Base-by-base conservation (phyloP, 2,888 invertebrate species). In the Vandiemenella viatica region DNA sequence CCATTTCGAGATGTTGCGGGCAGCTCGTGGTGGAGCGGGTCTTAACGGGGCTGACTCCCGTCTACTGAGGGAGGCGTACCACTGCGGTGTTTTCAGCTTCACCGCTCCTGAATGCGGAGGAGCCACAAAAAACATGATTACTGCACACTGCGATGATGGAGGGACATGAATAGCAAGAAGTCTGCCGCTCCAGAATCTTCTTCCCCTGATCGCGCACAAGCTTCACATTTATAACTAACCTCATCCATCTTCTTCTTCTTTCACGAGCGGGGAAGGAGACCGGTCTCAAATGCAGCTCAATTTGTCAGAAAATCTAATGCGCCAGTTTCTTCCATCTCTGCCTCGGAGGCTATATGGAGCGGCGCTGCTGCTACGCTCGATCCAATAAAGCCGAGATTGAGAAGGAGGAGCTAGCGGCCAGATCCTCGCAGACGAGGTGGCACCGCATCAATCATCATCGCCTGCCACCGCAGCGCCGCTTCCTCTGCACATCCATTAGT, bases 171-270 rank as follows among this genome's bases (percentile, higher is more conserved):
- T 32, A 32, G 32, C 32, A 32, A 32, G 32, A 32, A 32, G n/a
- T 13, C 13, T 10, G 32, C 13, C 10, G 32, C 10, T 10, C 13
- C n/a, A n/a, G 32, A 32, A n/a, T 10, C 10, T 13, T 32, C 32
- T 32, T 32, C 32, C n/a, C 62, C 63, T 55, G 55, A 65, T 66
- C 65, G 65, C 62, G 65, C 65, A 63, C 67, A 68, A 67, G 67
- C 68, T 67, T 67, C 68, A 69, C 68, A 68, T 69, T 68, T 69
- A 69, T 69, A 69, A 69, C 69, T 68, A 68, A 67, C 67, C 67
- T 68, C 68, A 69, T 69, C 69, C 67, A 69, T 69, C 69, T 69
- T 69, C 65, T 62, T 68, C n/a, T n/a, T n/a, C n/a, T n/a, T n/a
- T 65, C 63, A 60, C 60, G 54, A 57, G 60, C n/a, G n/a, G n/a